These are phyloP conservation scores for Prunella fulvescens DNA, from an alignment of 2,113 vertebrate genomes.

Conservation along the genomic window DNA sequence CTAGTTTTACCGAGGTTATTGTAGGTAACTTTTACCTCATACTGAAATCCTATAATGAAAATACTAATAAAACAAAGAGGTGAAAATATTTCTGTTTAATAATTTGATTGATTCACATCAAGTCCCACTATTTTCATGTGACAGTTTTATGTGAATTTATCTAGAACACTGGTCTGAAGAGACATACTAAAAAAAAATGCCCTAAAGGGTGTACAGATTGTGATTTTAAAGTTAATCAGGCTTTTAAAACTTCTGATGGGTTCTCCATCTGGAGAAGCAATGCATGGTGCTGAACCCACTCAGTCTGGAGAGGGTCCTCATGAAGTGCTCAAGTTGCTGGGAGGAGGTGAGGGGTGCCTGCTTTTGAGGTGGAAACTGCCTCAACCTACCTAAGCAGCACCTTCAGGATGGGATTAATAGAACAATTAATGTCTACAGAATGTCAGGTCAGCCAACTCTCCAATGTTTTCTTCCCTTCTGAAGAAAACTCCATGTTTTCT, in stretches of 20 bases:
- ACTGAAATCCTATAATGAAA: background rate
- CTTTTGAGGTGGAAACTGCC: background rate
- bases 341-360: background rate
- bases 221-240: background rate
- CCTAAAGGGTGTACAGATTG: background rate
- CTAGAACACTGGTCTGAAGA: background rate
- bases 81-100: background rate
- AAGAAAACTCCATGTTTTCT: background rate
- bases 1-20: background rate
- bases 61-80: background rate
- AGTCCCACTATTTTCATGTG: background rate
- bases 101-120: background rate
- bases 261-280: background rate
- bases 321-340: background rate
- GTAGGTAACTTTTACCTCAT: background rate
- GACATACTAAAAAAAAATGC: background rate
- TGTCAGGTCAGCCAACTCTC: background rate
- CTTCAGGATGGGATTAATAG: background rate
- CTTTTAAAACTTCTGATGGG: background rate
- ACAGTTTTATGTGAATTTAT: background rate
- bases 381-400: background rate
- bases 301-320: background rate
- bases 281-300: background rate
- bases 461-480: background rate
- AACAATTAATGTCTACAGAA: background rate